These are phyloP conservation scores for Cataglyphis rosenhaueri DNA, from an alignment of 2,888 invertebrate genomes.

Conservation along the genomic window DNA sequence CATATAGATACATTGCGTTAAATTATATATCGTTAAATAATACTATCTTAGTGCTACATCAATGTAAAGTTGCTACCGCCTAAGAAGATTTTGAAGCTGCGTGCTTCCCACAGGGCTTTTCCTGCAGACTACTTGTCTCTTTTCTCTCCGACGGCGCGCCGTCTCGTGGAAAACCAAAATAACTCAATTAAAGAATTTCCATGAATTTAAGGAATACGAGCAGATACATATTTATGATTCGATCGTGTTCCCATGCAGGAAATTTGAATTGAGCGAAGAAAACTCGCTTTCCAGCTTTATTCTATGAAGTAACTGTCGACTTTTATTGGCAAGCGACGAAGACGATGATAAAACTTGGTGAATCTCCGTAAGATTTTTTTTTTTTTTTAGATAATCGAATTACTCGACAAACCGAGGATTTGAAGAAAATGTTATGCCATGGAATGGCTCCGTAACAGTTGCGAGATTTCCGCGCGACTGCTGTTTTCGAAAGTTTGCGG, in stretches of 20 bases:
- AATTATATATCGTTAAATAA: slow-evolving; percentile 43
- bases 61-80: slow-evolving; percentile 57
- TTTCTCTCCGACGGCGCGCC: slow-evolving; percentile 36
- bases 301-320: slow-evolving; percentile 47
- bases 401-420: slow-evolving; percentile 42
- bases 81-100: slow-evolving; percentile 81
- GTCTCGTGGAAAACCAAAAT: slow-evolving; percentile 80
- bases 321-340: slow-evolving; percentile 63
- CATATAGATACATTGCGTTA: neutral
- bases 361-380: slow-evolving; percentile 59
- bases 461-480: slow-evolving; percentile 33
- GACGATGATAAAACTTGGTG: slow-evolving; percentile 61
- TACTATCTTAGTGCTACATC: slow-evolving; percentile 34
- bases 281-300: slow-evolving; percentile 46
- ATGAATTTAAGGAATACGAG: slow-evolving; percentile 81
- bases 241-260: slow-evolving; percentile 74
- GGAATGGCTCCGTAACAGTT: slow-evolving; percentile 29
- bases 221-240: slow-evolving; percentile 85
- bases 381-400: slow-evolving; percentile 66
- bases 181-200: slow-evolving; percentile 85
- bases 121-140: slow-evolving; percentile 69
- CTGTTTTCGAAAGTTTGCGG: slow-evolving; percentile 39
- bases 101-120: slow-evolving; percentile 83
- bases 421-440: slow-evolving; percentile 37
- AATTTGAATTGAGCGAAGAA: slow-evolving; percentile 73